Conservation (phyloP, 2,888 invertebrate genomes). For the Acleris literana region DNA sequence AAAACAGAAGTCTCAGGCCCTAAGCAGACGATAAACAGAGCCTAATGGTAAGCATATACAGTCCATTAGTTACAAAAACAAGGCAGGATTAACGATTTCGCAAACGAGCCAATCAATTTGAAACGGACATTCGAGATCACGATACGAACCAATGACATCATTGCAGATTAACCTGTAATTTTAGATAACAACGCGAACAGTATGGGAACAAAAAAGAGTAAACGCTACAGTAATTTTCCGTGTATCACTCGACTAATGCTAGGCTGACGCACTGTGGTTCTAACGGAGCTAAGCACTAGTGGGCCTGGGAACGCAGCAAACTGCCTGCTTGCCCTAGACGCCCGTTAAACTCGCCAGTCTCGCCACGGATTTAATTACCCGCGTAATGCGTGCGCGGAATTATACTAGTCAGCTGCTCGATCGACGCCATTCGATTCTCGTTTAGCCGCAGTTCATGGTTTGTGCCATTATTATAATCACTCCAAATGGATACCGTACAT, state of each 20-base stretch:
- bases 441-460: constrained; percentile 54
- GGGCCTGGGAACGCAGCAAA: constrained; percentile 63
- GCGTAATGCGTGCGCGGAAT: constrained; percentile 20
- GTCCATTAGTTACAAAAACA: constrained; percentile 36
- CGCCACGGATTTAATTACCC: constrained; percentile 64
- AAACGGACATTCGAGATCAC: constrained; percentile 35
- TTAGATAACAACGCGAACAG: constrained; percentile 42
- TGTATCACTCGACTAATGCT: constrained; percentile 67
- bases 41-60: constrained; percentile 31
- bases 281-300: constrained; percentile 72
- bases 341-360: constrained; percentile 57
- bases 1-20: constrained; percentile 32
- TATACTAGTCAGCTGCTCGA: constrained; percentile 44
- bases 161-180: constrained; percentile 45
- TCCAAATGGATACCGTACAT: constrained; percentile 50
- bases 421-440: constrained; percentile 53
- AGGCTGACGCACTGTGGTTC: constrained; percentile 68
- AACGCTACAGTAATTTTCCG: constrained; percentile 68
- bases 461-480: constrained; percentile 58
- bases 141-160: constrained; percentile 45
- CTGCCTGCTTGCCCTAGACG: constrained; percentile 46
- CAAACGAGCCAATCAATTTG: constrained; percentile 41
- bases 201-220: constrained; percentile 66
- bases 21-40: constrained; percentile 27
- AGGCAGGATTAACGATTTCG: constrained; percentile 38